A percentile compares a stretch with the other conserved stretches of the same genome.
Evolutionary conservation across 2,888 invertebrate genomes (phyloP).

Genomic region (Phoenoteleia sp.): DNA sequence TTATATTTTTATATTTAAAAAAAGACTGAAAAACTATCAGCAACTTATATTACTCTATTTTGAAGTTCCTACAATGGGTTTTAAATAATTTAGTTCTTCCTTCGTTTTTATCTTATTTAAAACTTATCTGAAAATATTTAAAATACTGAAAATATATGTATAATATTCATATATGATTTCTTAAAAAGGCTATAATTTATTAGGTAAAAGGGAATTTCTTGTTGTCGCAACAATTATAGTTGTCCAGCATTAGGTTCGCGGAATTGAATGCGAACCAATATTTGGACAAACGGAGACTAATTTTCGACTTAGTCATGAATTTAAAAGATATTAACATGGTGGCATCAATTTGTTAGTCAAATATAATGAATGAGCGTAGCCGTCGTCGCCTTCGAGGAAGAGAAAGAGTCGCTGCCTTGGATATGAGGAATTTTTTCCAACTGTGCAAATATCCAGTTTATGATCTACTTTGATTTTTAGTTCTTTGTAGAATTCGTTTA

Average conservation of each 20-base stretch:
- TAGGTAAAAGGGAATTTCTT: not conserved
- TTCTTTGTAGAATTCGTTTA: constrained; percentile 24
- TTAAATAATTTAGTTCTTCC: no score
- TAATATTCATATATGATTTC: no score
- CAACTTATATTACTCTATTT: no score
- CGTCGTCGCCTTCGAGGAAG: constrained; percentile 40
- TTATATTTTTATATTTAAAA: no score
- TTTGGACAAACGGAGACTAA: constrained; percentile 56
- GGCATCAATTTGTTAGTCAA: constrained; percentile 61
- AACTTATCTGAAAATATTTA: no score
- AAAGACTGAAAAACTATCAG: no score
- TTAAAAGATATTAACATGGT: constrained; percentile 55
- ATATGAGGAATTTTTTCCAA: constrained; percentile 17
- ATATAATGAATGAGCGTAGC: constrained; percentile 45
- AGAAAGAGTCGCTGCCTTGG: not conserved
- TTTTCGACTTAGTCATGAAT: constrained; percentile 55
- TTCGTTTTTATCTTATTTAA: no score
- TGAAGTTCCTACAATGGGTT: no score
- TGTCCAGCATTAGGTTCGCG: constrained; percentile 14
- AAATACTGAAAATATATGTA: no score
- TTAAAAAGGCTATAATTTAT: not conserved
- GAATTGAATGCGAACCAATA: constrained; percentile 45
- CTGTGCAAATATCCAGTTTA: constrained; percentile 54
- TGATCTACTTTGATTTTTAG: constrained; percentile 48
- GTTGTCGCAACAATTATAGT: constrained; percentile 19